These are phyloP conservation scores for Megalops cyprinoides DNA, from an alignment of 2,797 vertebrate genomes.

Conservation along the genomic window DNA sequence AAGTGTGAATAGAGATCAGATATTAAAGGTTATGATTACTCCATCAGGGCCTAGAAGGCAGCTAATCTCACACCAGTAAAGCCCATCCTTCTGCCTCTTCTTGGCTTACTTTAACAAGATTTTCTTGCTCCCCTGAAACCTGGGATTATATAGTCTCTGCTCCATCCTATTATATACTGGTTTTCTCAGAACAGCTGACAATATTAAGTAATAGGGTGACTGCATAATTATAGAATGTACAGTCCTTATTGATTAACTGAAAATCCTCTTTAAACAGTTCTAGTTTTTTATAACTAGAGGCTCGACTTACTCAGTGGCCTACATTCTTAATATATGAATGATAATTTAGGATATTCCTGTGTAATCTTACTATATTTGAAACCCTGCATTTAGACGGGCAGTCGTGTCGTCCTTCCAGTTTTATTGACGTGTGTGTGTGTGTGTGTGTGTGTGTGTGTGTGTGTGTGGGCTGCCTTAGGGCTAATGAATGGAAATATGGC, in stretches of 20 bases:
- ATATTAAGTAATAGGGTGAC: background rate
- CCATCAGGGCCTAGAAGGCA: background rate
- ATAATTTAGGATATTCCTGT: background rate
- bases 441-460: slow-evolving; percentile 6
- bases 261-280: slow-evolving; percentile 17
- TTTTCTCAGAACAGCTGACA: background rate
- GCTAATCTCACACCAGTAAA: background rate
- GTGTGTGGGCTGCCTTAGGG: too few relatives aligned
- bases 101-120: background rate
- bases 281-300: background rate
- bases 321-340: too few relatives aligned
- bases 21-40: too few relatives aligned
- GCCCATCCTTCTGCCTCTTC: background rate
- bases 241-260: background rate
- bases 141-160: background rate
- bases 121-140: background rate
- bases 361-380: background rate
- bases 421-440: background rate
- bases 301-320: background rate
- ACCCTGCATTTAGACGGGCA: too few relatives aligned
- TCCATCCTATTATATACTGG: background rate
- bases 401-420: background rate
- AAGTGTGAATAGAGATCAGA: too few relatives aligned
- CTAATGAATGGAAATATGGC: too few relatives aligned
- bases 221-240: background rate